A percentile compares a stretch with the other conserved stretches of the same genome.
phyloP scores from a whole-genome alignment of 2,113 vertebrate genomes.

The Hymenochirus boettgeri region DNA sequence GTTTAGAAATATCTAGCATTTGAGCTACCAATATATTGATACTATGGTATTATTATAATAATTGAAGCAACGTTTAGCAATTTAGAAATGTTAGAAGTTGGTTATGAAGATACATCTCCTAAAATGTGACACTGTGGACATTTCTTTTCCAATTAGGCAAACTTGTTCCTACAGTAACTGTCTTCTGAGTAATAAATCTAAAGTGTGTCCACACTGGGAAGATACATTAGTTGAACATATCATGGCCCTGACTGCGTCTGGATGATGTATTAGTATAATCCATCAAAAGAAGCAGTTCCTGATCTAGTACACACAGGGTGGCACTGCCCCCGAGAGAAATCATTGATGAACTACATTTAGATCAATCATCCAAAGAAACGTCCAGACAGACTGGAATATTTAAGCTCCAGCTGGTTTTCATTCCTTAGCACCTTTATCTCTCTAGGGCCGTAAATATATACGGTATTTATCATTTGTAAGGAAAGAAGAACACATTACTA shows the following conservation, averaged over 20 bases:
- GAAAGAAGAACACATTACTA: too few relatives aligned
- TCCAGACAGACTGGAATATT: conserved; percentile 17
- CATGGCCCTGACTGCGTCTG: conserved; percentile 33
- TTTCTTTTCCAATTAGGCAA: conserved; percentile 38
- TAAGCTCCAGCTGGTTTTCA: conserved; percentile 15
- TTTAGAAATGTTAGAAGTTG: background rate
- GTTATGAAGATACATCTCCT: conserved; percentile 17
- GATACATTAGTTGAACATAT: conserved; percentile 40
- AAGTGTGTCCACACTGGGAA: conserved; percentile 28
- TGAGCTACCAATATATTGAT: too few relatives aligned
- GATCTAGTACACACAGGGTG: conserved; percentile 37
- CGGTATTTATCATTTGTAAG: too few relatives aligned
- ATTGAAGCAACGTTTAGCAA: too few relatives aligned
- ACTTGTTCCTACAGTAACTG: conserved; percentile 26
- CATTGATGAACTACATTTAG: conserved; percentile 38
- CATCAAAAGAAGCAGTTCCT: conserved; percentile 35
- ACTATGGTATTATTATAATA: too few relatives aligned
- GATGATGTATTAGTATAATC: conserved; percentile 39
- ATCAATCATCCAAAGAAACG: conserved; percentile 35
- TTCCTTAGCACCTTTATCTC: conserved; percentile 29
- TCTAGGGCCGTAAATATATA: too few relatives aligned
- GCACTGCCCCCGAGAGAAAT: conserved; percentile 38
- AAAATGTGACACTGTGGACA: conserved; percentile 28
- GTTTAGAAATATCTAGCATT: background rate
- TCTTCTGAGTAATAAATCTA: conserved; percentile 31